Percentiles rank a stretch among this genome's conserved stretches.
Evolutionary conservation across 92 coral and sea anemone species (phyloP).

Genomic region (Heliopora coerulea): DNA sequence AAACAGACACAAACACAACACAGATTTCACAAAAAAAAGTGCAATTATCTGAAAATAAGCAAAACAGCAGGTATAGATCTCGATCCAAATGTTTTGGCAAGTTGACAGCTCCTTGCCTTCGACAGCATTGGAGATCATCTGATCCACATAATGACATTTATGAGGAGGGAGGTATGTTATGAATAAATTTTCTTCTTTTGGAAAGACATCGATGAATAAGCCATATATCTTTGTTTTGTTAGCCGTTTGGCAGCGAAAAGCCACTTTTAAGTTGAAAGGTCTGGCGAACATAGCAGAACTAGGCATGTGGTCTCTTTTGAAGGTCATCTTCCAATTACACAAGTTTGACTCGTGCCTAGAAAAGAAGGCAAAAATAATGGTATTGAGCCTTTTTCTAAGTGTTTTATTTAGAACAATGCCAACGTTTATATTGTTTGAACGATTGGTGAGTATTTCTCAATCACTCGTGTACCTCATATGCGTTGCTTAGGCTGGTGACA

Average conservation of each 20-base stretch:
- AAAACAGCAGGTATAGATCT: too few species aligned
- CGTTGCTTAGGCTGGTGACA: conserved; percentile 43
- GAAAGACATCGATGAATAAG: neutral
- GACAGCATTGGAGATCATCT: too few species aligned
- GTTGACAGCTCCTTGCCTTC: too few species aligned
- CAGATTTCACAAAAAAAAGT: neutral
- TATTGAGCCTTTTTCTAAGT: conserved; percentile 13
- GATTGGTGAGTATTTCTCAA: conserved; percentile 31
- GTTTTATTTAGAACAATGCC: neutral
- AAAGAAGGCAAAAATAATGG: neutral
- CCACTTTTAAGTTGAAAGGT: conserved; percentile 4
- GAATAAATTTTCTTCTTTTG: neutral
- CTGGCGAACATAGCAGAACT: neutral
- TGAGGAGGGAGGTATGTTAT: too few species aligned
- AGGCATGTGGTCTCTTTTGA: conserved; percentile 41
- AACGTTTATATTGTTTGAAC: conserved; percentile 33
- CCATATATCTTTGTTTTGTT: neutral
- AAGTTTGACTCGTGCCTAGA: neutral
- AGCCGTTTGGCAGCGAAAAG: conserved; percentile 17
- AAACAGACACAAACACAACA: neutral
- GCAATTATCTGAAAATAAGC: too few species aligned
- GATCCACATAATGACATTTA: too few species aligned
- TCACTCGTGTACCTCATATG: conserved; percentile 29
- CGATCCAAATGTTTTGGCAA: too few species aligned
- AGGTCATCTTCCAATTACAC: conserved; percentile 30